These are phyloP conservation scores for Oncorhynchus clarkii DNA, from an alignment of 2,113 vertebrate genomes.

Conservation along the genomic window DNA sequence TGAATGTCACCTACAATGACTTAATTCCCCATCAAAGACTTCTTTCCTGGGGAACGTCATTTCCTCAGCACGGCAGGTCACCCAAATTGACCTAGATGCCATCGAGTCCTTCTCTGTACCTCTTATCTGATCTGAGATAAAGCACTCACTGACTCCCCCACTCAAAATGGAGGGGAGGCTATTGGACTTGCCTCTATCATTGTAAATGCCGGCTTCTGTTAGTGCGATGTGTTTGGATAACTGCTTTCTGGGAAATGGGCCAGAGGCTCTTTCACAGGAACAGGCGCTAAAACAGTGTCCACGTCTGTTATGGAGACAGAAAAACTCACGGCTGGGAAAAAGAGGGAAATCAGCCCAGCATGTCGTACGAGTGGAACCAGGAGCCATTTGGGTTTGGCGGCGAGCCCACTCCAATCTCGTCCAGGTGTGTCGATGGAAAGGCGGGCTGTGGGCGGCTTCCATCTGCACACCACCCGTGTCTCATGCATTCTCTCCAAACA, in stretches of 20 bases:
- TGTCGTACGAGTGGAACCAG: not conserved
- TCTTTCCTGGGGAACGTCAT: not conserved
- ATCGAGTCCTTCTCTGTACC: not conserved
- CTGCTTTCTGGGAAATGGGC: conserved; percentile 17
- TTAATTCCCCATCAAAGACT: conserved; percentile 3
- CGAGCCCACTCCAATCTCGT: not conserved
- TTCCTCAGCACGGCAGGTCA: not conserved
- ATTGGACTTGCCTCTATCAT: conserved; percentile 10
- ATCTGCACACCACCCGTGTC: not conserved
- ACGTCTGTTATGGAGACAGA: conserved; percentile 8
- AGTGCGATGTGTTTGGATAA: conserved; percentile 14
- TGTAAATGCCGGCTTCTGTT: conserved; percentile 14
- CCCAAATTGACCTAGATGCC: not conserved
- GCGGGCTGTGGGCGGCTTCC: not conserved
- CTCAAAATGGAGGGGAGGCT: not conserved
- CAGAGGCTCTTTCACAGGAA: conserved; percentile 19
- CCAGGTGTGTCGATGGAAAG: not conserved
- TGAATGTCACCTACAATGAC: not conserved
- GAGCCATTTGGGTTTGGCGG: not conserved
- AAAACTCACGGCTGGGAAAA: not conserved
- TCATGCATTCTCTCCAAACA: not conserved
- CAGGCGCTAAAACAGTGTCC: conserved; percentile 1
- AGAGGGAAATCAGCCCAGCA: not conserved
- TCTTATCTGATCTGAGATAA: conserved; percentile 7
- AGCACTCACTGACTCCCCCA: not conserved